phyloP scores from a whole-genome alignment of 2,113 vertebrate species.

The Trichomycterus rosablanca region DNA sequence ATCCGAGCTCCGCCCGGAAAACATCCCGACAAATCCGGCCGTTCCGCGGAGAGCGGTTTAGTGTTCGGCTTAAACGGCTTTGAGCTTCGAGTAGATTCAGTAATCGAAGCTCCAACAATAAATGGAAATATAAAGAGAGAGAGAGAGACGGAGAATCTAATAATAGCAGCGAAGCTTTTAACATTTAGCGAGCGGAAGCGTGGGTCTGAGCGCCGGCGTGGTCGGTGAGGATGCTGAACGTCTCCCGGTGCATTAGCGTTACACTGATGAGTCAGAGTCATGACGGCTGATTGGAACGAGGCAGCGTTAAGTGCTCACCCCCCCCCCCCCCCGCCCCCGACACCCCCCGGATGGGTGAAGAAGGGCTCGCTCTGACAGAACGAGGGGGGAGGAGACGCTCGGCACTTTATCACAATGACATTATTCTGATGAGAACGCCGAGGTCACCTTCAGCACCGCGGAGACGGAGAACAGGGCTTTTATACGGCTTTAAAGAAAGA shows the following conservation, averaged over 20 bases:
- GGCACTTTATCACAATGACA: constrained; percentile 6
- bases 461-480: background rate
- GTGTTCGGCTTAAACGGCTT: no score
- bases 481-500: background rate
- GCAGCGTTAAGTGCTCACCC: constrained; percentile 1
- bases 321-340: no score
- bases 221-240: constrained; percentile 8
- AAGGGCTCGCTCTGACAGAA: background rate
- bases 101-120: background rate
- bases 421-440: constrained; percentile 16
- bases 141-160: no score
- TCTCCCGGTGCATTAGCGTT: constrained; percentile 17
- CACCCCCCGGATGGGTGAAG: background rate
- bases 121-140: no score
- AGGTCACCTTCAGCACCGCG: background rate
- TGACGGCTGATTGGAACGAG: constrained; percentile 20
- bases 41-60: no score
- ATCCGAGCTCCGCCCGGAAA: no score
- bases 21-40: no score
- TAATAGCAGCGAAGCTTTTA: constrained; percentile 16
- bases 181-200: background rate
- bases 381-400: background rate
- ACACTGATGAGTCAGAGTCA: constrained; percentile 23
- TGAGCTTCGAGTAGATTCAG: no score
- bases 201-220: background rate